Conservation (phyloP, 2,113 vertebrate species). For the Mandrillus leucophaeus region DNA sequence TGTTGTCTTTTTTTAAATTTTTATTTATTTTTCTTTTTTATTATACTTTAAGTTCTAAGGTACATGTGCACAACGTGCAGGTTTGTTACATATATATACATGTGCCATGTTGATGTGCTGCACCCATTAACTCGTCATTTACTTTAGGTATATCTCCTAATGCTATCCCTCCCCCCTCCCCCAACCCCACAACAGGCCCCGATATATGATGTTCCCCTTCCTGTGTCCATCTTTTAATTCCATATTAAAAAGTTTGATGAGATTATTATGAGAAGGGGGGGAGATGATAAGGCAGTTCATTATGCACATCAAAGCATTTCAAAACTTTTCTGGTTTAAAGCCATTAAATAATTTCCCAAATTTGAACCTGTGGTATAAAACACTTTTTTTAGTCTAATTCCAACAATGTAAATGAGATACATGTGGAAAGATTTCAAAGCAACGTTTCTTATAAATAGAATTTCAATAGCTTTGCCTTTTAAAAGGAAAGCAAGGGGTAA, state of each 20-base stretch:
- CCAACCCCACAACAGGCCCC: too few species aligned
- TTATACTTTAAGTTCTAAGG: too few species aligned
- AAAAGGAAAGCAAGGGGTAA: neutral
- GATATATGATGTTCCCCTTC: too few species aligned
- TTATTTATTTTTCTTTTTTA: too few species aligned
- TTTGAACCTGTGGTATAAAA: conserved; percentile 4
- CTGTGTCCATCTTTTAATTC: conserved; percentile 2
- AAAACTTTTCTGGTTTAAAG: conserved; percentile 42
- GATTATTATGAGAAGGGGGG: neutral
- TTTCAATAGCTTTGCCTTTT: neutral
- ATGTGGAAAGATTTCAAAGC: neutral
- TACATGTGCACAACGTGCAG: too few species aligned
- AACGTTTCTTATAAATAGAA: neutral
- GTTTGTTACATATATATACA: too few species aligned
- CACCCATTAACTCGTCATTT: too few species aligned
- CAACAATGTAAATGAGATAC: neutral
- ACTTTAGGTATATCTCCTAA: too few species aligned
- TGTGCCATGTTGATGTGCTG: too few species aligned
- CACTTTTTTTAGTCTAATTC: neutral
- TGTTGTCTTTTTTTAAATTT: neutral
- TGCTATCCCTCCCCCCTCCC: too few species aligned
- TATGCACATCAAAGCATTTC: neutral
- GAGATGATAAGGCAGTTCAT: neutral
- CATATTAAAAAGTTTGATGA: neutral
- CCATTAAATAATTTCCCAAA: neutral